These are phyloP conservation scores for Aurelia aurita complex sp. Pacific DNA, from an alignment of 30 jellyfish, hydroid and myxozoan species.

Conservation along the genomic window DNA sequence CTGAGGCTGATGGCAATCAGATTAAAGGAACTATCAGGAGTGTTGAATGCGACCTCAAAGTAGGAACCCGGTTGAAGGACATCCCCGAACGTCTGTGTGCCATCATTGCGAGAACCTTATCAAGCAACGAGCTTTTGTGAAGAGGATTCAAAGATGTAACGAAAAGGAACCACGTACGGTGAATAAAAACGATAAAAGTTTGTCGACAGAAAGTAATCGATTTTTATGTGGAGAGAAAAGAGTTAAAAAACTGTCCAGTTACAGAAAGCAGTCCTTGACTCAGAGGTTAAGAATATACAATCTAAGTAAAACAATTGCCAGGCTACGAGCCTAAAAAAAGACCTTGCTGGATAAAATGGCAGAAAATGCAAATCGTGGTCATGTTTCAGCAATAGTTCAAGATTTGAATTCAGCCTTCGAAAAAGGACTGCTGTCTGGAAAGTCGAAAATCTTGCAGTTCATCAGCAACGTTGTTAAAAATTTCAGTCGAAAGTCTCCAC, in stretches of 20 bases:
- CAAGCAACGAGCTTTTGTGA: constrained; percentile 7
- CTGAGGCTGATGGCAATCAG: neutral
- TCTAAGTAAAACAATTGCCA: constrained; percentile 18
- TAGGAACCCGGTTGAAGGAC: neutral
- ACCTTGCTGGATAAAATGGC: constrained; percentile 18
- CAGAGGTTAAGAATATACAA: neutral
- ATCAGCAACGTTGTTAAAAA: constrained; percentile 25
- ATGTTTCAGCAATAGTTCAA: constrained; percentile 15
- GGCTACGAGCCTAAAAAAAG: constrained; percentile 13
- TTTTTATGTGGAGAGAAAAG: neutral
- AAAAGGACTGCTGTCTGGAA: constrained; percentile 31
- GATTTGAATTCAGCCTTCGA: constrained; percentile 18
- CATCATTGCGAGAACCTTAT: constrained; percentile 9
- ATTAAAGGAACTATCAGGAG: constrained; percentile 21
- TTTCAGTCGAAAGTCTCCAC: constrained; percentile 24
- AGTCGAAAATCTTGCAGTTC: constrained; percentile 13
- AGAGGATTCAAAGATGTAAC: constrained; percentile 11
- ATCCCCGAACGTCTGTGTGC: neutral
- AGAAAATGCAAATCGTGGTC: constrained; percentile 29
- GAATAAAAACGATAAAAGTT: neutral
- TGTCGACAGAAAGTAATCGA: constrained; percentile 2
- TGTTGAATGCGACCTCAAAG: constrained; percentile 6
- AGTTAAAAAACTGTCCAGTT: constrained; percentile 5
- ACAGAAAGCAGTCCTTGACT: neutral
- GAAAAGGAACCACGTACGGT: neutral